A percentile compares a stretch with the other conserved stretches of the same genome.
phyloP scores from a whole-genome alignment of 2,113 vertebrate genomes.

The Nesogale talazaci region DNA sequence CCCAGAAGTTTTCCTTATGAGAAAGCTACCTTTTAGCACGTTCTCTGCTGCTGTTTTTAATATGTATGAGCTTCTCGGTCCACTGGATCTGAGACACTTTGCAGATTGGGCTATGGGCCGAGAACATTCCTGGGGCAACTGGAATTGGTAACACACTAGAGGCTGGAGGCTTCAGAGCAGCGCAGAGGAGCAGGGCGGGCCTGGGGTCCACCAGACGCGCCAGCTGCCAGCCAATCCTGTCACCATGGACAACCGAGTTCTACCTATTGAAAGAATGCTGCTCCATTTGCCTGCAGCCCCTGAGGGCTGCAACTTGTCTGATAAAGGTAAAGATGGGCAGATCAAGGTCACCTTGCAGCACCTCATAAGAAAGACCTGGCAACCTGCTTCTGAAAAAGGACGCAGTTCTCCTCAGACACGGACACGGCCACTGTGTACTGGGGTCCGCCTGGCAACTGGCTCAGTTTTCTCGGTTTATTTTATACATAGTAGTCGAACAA shows the following conservation, averaged over 20 bases:
- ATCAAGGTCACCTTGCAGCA: neutral
- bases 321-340: neutral
- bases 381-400: neutral
- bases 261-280: neutral
- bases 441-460: neutral
- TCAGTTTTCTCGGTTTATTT: neutral
- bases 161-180: fast-evolving
- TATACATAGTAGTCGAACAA: neutral
- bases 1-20: neutral
- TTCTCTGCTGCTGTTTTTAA: too few relatives aligned
- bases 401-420: neutral
- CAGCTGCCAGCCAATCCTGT: fast-evolving
- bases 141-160: too few relatives aligned
- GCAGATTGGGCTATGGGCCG: fast-evolving
- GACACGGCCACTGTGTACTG: neutral
- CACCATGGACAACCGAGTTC: too few relatives aligned
- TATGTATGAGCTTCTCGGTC: too few relatives aligned
- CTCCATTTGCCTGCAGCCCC: neutral
- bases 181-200: too few relatives aligned
- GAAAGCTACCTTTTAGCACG: too few relatives aligned
- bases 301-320: neutral
- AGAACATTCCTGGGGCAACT: neutral
- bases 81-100: neutral
- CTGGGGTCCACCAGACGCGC: too few relatives aligned
- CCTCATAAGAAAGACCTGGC: neutral